Conservation (phyloP, 2,797 vertebrate genomes). For the Acipenser oxyrinchus region DNA sequence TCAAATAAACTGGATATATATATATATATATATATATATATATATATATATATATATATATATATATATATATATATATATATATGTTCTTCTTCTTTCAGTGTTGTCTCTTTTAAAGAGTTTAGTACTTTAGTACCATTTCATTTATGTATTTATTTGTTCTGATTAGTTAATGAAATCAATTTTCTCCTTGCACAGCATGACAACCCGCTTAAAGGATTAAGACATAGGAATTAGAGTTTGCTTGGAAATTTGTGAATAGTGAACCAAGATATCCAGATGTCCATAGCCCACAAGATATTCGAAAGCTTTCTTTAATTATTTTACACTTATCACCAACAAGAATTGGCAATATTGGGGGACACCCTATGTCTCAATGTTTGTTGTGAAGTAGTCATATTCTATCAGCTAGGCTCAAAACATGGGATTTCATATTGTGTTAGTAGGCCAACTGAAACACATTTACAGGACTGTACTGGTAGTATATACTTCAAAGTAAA, state of each 20-base stretch:
- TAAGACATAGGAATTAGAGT: constrained; percentile 20
- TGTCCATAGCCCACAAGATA: constrained; percentile 18
- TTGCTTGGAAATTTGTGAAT: constrained; percentile 19
- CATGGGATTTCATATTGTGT: not conserved
- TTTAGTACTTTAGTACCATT: not conserved
- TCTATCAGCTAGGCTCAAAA: not conserved
- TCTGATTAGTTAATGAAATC: not conserved
- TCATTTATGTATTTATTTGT: not conserved
- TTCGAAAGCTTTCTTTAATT: too few species aligned
- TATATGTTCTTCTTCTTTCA: too few species aligned
- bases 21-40: too few species aligned
- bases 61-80: too few species aligned
- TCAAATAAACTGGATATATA: too few species aligned
- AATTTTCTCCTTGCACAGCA: constrained; percentile 5
- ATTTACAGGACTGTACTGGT: not conserved
- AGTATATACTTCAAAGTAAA: too few species aligned
- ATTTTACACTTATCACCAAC: too few species aligned
- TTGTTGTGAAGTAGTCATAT: not conserved
- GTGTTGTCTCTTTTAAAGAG: not conserved
- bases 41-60: too few species aligned
- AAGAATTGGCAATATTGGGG: too few species aligned
- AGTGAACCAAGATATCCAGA: constrained; percentile 25
- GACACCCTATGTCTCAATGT: not conserved
- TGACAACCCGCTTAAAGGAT: constrained; percentile 28
- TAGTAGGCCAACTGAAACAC: not conserved